Conservation (phyloP, 2,888 invertebrate species). For the Therioaphis trifolii region DNA sequence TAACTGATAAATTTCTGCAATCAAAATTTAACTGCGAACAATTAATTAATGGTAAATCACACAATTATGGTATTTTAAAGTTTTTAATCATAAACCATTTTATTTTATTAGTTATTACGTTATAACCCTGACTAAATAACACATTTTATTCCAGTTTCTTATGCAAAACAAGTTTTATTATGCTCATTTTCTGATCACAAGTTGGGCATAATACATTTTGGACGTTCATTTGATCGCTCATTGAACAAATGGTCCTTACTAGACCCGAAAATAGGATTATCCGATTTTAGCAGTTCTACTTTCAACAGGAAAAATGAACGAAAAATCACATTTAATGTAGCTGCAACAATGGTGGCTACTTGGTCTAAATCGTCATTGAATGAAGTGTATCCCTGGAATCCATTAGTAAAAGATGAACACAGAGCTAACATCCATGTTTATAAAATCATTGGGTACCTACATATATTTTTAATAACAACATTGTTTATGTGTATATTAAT, state of each 20-base stretch:
- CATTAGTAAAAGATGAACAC: conserved; percentile 84
- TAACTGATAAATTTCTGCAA: conserved; percentile 45
- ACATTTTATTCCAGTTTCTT: conserved; percentile 38
- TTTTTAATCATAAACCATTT: neutral
- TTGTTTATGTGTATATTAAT: too few relatives aligned
- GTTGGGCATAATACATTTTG: conserved; percentile 51
- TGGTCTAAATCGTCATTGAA: conserved; percentile 88
- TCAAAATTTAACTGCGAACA: conserved; percentile 48
- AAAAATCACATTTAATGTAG: conserved; percentile 42
- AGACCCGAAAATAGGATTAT: conserved; percentile 53
- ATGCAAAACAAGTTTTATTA: conserved; percentile 49
- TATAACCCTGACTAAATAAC: neutral
- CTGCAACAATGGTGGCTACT: conserved; percentile 73
- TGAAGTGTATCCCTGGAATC: conserved; percentile 94
- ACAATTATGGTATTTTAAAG: too few relatives aligned
- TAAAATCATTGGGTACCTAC: conserved; percentile 78
- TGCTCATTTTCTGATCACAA: conserved; percentile 54
- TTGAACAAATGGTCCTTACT: conserved; percentile 52
- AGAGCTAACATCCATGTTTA: conserved; percentile 90
- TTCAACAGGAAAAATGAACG: conserved; percentile 52
- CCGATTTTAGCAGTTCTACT: conserved; percentile 32
- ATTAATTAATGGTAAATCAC: conserved; percentile 24
- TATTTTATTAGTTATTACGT: neutral
- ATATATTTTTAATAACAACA: conserved; percentile 63
- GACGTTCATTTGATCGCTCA: conserved; percentile 52